Percentiles rank a stretch among this genome's conserved stretches.
Evolutionary conservation across 2,113 vertebrate species (phyloP).

Genomic region (Procapra przewalskii): DNA sequence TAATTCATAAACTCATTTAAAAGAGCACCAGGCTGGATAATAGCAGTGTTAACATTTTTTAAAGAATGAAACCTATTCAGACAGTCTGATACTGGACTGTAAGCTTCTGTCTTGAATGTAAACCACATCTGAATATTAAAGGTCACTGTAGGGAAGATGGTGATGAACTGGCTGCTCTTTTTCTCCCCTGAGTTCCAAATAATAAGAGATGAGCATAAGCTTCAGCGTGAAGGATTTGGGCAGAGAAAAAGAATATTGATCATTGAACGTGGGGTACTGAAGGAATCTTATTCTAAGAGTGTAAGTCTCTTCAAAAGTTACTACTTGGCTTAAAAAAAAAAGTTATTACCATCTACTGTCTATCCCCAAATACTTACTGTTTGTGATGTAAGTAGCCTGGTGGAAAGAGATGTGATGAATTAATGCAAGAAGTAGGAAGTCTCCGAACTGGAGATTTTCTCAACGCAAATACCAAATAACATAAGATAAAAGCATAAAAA

Average conservation of each 20-base stretch:
- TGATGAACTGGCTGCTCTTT: constrained; percentile 4
- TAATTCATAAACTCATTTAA: neutral
- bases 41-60: constrained; percentile 15
- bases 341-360: neutral
- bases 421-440: neutral
- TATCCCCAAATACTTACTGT: neutral
- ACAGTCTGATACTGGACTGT: neutral
- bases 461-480: neutral
- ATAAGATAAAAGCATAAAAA: neutral
- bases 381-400: neutral
- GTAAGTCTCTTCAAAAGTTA: neutral
- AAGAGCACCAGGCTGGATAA: neutral
- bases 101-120: neutral
- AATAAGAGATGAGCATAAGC: neutral
- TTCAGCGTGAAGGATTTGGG: neutral
- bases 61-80: neutral
- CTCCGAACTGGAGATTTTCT: neutral
- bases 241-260: neutral
- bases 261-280: neutral
- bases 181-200: constrained; percentile 1
- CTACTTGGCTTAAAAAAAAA: neutral
- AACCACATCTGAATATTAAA: neutral
- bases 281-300: neutral
- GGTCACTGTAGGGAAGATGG: neutral
- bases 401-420: neutral